Evolutionary conservation across 2,797 vertebrate genomes (phyloP).

Genomic region (Peromyscus aztecus): DNA sequence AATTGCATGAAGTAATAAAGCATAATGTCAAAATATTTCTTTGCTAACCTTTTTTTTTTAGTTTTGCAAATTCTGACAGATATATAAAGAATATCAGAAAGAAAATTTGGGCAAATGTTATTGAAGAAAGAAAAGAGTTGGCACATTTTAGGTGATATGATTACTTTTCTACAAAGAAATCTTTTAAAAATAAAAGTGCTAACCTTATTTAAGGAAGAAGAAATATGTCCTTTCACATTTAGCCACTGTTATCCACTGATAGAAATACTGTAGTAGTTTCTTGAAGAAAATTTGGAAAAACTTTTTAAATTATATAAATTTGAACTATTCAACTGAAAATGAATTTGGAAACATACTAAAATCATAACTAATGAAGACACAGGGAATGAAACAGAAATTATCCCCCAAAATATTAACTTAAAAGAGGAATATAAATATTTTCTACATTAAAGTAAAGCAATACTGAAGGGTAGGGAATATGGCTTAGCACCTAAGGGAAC

Average conservation of each 20-base stretch:
- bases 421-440: background rate
- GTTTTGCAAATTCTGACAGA: background rate
- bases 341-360: background rate
- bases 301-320: background rate
- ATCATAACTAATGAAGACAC: background rate
- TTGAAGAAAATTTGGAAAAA: background rate
- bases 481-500: background rate
- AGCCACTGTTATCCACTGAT: background rate
- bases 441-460: background rate
- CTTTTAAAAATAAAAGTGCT: background rate
- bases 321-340: background rate
- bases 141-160: background rate
- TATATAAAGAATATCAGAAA: background rate
- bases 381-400: background rate
- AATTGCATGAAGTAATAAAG: background rate
- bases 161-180: background rate
- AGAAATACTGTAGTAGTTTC: background rate
- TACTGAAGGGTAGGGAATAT: background rate
- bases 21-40: background rate
- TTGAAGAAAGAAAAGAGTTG: background rate
- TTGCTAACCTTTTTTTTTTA: background rate
- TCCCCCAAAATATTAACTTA: background rate
- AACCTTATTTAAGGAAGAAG: background rate
- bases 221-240: background rate
- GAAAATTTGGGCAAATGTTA: background rate